These are phyloP conservation scores for Campoletis raptor DNA, from an alignment of 2,888 invertebrate species.

Conservation along the genomic window DNA sequence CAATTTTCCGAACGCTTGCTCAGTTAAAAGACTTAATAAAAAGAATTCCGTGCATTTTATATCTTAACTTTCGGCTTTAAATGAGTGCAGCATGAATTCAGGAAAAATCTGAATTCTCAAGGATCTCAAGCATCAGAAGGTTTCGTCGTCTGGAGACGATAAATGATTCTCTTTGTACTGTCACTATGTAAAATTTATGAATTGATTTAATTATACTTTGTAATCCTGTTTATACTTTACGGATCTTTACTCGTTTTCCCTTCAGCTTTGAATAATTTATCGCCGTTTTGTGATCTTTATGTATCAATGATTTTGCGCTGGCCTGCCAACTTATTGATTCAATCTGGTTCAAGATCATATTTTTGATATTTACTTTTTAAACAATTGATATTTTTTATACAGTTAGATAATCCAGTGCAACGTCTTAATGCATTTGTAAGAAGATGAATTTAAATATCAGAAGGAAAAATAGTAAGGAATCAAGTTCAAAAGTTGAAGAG, in stretches of 20 bases:
- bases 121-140: background rate
- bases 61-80: no score
- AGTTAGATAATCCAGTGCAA: conserved; percentile 30
- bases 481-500: background rate
- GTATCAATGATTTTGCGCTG: background rate
- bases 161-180: no score
- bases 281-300: conserved; percentile 15
- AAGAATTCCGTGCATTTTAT: no score
- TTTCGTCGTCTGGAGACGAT: background rate
- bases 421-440: conserved; percentile 19
- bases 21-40: no score
- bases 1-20: no score
- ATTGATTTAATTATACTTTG: conserved; percentile 64
- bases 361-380: background rate
- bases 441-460: no score
- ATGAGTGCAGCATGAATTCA: no score
- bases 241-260: conserved; percentile 17
- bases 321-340: background rate
- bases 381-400: conserved; percentile 33
- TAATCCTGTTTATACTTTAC: conserved; percentile 35
- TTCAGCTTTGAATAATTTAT: conserved; percentile 64
- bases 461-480: no score
- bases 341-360: conserved; percentile 43
- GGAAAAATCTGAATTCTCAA: no score
- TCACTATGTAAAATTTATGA: background rate